Evolutionary conservation across 2,888 invertebrate genomes (phyloP).

Genomic region (Aporophyla lueneburgensis): DNA sequence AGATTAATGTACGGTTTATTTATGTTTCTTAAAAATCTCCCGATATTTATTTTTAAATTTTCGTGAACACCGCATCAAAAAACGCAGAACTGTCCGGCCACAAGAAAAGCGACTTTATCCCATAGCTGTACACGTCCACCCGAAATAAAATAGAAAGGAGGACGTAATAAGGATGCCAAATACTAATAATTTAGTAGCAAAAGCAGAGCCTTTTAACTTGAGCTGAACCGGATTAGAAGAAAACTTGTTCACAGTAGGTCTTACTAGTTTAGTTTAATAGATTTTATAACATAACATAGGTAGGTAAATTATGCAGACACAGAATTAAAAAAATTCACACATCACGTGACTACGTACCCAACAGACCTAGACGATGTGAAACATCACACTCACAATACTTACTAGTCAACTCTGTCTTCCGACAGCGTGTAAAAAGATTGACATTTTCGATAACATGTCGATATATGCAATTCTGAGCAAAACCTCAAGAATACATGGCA

Average conservation of each 20-base stretch:
- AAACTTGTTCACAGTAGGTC: background rate
- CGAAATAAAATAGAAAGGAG: background rate
- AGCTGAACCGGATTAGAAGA: background rate
- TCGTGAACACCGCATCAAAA: too few relatives aligned
- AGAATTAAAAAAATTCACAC: background rate
- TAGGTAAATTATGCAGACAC: background rate
- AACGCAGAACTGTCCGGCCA: too few relatives aligned
- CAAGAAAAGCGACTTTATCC: too few relatives aligned
- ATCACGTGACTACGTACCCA: background rate
- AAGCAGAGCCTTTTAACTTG: background rate
- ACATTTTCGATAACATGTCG: slow-evolving; percentile 27
- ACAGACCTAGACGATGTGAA: slow-evolving; percentile 28
- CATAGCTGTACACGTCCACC: too few relatives aligned
- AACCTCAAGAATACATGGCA: slow-evolving; percentile 22
- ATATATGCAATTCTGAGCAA: slow-evolving; percentile 25
- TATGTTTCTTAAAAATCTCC: too few relatives aligned
- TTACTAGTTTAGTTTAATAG: too few relatives aligned
- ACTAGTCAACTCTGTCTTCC: slow-evolving; percentile 18
- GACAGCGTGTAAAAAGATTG: slow-evolving; percentile 18
- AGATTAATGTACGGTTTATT: too few relatives aligned
- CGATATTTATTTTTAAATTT: too few relatives aligned
- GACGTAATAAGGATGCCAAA: background rate
- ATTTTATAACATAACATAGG: too few relatives aligned
- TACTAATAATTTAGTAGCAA: background rate
- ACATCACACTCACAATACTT: slow-evolving; percentile 17